Percentiles rank a stretch among this genome's conserved stretches.
Evolutionary conservation across 1,140 invertebrate species (phyloP).

Genomic region (Lysiphlebus fabarum): DNA sequence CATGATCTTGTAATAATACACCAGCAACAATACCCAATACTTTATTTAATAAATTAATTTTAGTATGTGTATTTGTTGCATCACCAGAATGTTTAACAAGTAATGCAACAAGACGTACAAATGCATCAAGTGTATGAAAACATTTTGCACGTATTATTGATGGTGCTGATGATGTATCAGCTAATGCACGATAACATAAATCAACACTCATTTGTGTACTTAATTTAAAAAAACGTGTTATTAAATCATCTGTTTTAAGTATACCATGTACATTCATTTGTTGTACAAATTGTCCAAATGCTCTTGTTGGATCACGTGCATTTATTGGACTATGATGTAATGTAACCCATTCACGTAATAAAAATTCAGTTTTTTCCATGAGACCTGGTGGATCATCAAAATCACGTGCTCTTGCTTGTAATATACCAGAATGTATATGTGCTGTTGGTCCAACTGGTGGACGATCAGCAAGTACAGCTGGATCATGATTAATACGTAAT

Average conservation of each 20-base stretch:
- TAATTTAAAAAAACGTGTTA: constrained; percentile 94
- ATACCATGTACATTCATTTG: constrained; percentile 97
- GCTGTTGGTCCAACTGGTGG: constrained; percentile 73
- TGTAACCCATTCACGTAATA: constrained; percentile 92
- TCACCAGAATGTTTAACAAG: constrained; percentile 96
- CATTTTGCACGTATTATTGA: constrained; percentile 81
- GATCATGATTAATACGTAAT: constrained; percentile 69
- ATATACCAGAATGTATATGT: constrained; percentile 90
- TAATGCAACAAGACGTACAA: constrained; percentile 88
- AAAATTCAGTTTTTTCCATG: constrained; percentile 91
- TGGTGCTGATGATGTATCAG: constrained; percentile 59
- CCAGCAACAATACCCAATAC: constrained; percentile 93
- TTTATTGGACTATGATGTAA: constrained; percentile 80
- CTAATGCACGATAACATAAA: constrained; percentile 78
- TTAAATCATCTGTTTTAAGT: constrained; percentile 94
- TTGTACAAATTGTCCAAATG: constrained; percentile 92
- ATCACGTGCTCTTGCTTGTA: constrained; percentile 77
- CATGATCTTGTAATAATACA: constrained; percentile 92
- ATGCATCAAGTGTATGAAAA: constrained; percentile 93
- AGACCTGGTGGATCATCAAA: constrained; percentile 92
- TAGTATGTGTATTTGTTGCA: constrained; percentile 82
- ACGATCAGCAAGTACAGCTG: constrained; percentile 66
- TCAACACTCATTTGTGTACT: constrained; percentile 97
- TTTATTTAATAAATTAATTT: constrained; percentile 96
- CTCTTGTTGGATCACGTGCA: constrained; percentile 84